phyloP scores from a whole-genome alignment of 35 echinoderm and acorn worm genomes.

The Anneissia japonica region DNA sequence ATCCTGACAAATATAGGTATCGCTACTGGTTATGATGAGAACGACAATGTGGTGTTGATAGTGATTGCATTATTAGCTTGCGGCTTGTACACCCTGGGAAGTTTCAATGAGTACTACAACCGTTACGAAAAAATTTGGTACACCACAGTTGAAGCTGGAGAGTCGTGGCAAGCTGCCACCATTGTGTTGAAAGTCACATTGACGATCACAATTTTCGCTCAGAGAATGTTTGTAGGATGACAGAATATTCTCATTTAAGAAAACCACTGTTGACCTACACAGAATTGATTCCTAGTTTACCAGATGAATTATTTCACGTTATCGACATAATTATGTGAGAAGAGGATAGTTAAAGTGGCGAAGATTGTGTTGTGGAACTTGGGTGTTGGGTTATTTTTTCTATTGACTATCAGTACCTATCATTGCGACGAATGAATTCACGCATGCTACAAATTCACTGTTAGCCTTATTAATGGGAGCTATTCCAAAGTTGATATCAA shows the following conservation, averaged over 20 bases:
- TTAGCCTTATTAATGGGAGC: not conserved
- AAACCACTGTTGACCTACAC: not conserved
- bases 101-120: not conserved
- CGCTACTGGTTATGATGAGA: not conserved
- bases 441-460: not conserved
- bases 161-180: not conserved
- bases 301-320: not conserved
- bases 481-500: not conserved
- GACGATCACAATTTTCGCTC: not conserved
- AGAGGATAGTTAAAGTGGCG: not conserved
- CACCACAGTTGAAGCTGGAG: not conserved
- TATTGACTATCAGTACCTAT: not conserved
- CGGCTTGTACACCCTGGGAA: not conserved
- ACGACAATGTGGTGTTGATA: not conserved
- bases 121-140: not conserved
- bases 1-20: not conserved
- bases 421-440: not conserved
- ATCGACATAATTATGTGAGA: not conserved
- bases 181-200: not conserved
- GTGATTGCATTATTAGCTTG: not conserved
- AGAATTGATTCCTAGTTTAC: not conserved
- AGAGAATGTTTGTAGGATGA: not conserved
- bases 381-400: not conserved
- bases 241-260: not conserved
- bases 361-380: not conserved